Base-by-base conservation (phyloP, 2,888 invertebrate species). In the Perdita meconis region DNA sequence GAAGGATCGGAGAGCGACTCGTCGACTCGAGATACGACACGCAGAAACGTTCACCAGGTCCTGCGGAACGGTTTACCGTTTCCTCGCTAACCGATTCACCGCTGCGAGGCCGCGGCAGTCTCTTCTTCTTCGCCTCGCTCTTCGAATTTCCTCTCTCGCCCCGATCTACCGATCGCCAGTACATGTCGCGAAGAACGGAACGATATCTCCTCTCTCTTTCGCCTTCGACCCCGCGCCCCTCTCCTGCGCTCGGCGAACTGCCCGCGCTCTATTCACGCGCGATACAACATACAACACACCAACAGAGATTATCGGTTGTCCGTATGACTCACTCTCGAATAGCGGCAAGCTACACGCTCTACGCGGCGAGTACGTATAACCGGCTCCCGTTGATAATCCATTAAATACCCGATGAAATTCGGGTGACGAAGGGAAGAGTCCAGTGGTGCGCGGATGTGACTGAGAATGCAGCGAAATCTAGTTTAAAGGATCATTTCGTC, bases 31-130 rank as follows among this genome's bases (percentile, higher is more conserved):
- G 67, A 47, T 60, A 67, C 55, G 57, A 60, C n/a, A n/a, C 70
- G 38, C 8, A 55, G 50, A 57, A 75, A 71, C 81, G 74, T 80
- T 81, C 75, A 63, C 70, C 76, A 60, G 78, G 80, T 76, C 81
- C 73, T 68, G 63, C 55, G 76, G 61, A 79, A 71, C 69, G 61
- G 70, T 87, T 85, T 87, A 86, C 87, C 84, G 85, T 87, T 86
- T 77, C 81, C 84, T 84, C 76, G 81, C 76, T 66, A 44, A 70
- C 73, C 80, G 69, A 65, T 64, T 72, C 68, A 13, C 73, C 22
- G 16, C 22, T 55, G 26, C 19, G 10, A 30, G 24, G 19, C 26
- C 13, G 50, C 38, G 38, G 12, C 16, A 42, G 30, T 44, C 53
- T 73, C 67, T n/a, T n/a, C n/a, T n/a, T n/a, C 53, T 24, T 51